These are phyloP conservation scores for Chascanopsetta lugubris DNA, from an alignment of 2,113 vertebrate genomes.

Conservation along the genomic window DNA sequence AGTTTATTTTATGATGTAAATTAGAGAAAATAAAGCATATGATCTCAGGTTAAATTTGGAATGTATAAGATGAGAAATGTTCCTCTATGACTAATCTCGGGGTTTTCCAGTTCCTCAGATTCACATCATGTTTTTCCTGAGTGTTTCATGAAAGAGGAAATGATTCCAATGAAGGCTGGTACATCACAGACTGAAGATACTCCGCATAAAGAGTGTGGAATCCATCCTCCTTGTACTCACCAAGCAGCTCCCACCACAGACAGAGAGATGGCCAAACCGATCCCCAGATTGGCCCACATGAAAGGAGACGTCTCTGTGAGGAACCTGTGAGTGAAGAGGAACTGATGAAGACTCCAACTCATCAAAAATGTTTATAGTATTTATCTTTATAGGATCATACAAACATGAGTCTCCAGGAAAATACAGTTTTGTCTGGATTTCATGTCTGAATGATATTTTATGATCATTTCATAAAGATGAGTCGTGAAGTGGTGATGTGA, in stretches of 20 bases:
- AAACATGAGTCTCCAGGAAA: no score
- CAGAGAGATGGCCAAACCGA: constrained; percentile 94
- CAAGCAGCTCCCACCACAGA: constrained; percentile 98
- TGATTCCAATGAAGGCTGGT: not conserved
- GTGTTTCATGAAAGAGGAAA: constrained; percentile 46
- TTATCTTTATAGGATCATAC: not conserved
- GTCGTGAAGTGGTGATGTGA: no score
- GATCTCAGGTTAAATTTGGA: not conserved
- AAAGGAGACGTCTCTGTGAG: constrained; percentile 96
- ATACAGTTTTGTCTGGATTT: no score
- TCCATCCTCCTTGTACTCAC: constrained; percentile 78
- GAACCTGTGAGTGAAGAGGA: constrained; percentile 84
- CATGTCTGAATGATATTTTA: no score
- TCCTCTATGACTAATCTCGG: not conserved
- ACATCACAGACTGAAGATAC: not conserved
- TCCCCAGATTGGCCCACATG: constrained; percentile 98
- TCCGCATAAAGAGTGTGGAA: not conserved
- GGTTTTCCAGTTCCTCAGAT: constrained; percentile 37
- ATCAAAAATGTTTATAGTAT: not conserved
- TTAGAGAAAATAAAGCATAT: no score
- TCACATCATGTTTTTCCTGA: constrained; percentile 2
- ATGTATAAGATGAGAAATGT: not conserved
- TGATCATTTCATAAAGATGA: no score
- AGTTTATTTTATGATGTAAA: no score
- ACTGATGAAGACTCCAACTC: not conserved